Evolutionary conservation across 2,113 vertebrate species (phyloP).

Genomic region (Amphilophus citrinellus): DNA sequence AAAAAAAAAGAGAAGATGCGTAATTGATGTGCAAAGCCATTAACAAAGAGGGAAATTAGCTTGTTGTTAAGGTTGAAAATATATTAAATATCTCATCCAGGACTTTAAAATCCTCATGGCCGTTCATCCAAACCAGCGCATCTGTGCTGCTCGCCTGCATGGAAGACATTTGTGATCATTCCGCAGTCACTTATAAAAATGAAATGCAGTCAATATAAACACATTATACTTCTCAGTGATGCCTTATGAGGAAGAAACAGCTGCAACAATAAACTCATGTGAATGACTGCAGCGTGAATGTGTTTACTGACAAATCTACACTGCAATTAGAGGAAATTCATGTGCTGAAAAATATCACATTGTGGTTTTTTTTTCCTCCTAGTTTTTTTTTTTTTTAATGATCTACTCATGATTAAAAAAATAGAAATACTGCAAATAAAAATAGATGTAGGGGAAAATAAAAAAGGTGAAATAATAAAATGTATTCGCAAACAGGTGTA

Average conservation of each 20-base stretch:
- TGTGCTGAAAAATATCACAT: not conserved
- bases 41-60: not conserved
- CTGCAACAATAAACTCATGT: not conserved
- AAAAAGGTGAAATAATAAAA: not conserved
- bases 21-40: not conserved
- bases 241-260: not conserved
- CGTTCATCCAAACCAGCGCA: not conserved
- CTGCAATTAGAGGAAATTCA: not conserved
- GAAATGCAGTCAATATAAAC: not conserved
- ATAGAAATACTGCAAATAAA: not conserved
- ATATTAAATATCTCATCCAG: not conserved
- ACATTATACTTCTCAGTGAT: not conserved
- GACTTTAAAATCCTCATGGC: not conserved
- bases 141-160: not conserved
- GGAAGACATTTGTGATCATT: not conserved
- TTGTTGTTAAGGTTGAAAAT: not conserved
- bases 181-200: accelerated
- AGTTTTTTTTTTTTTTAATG: accelerated
- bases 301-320: slow-evolving; percentile 5
- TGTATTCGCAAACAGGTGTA: not conserved
- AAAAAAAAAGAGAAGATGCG: not conserved
- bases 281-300: not conserved
- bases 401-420: not conserved
- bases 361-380: accelerated
- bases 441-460: not conserved